phyloP scores from a whole-genome alignment of 2,113 vertebrate species.

The Perca fluviatilis region DNA sequence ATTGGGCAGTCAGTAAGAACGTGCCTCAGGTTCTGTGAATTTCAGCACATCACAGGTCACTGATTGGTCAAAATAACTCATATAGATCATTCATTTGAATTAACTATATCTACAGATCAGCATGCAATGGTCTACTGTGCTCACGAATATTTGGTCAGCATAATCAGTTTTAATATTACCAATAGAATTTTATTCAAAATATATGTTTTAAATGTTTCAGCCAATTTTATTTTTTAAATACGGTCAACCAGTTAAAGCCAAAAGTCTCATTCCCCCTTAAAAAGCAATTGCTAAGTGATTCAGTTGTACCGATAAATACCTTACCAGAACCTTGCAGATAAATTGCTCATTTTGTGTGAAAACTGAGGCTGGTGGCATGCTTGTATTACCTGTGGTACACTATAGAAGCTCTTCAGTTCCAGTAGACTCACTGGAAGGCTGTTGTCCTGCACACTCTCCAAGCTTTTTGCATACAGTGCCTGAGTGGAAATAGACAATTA shows the following conservation, averaged over 20 bases:
- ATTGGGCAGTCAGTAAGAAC: constrained; percentile 92
- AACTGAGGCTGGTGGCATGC: background rate
- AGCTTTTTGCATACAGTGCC: constrained; percentile 89
- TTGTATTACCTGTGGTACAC: constrained; percentile 86
- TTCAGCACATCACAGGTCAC: background rate
- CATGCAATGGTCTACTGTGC: background rate
- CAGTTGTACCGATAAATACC: background rate
- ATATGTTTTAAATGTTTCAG: no score
- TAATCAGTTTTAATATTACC: background rate
- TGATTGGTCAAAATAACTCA: background rate
- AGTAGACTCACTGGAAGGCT: constrained; percentile 88
- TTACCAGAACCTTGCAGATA: background rate
- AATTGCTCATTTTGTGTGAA: background rate
- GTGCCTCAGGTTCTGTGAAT: constrained; percentile 87
- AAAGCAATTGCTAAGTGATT: background rate
- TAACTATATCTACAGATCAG: background rate
- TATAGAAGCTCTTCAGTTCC: constrained; percentile 87
- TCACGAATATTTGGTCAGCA: background rate
- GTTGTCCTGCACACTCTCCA: constrained; percentile 87
- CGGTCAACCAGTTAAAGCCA: no score
- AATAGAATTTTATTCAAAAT: no score
- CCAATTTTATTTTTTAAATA: no score
- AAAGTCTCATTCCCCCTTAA: no score
- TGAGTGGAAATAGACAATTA: constrained; percentile 63
- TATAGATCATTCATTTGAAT: background rate